These are phyloP conservation scores for Pocota personata DNA, from an alignment of 2,888 invertebrate genomes.

Conservation along the genomic window DNA sequence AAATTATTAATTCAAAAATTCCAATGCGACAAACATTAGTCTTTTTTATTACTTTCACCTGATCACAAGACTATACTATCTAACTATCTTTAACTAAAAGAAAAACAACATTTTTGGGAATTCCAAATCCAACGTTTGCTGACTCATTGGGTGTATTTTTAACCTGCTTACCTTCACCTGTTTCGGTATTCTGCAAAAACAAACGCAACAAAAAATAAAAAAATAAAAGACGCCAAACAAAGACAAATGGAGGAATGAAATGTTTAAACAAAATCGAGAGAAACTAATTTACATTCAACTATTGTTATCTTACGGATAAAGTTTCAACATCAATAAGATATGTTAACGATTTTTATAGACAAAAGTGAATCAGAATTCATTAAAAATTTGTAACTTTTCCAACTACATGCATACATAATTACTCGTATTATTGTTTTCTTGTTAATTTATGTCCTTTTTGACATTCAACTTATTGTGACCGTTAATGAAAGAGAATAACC, in stretches of 20 bases:
- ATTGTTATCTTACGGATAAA: slow-evolving; percentile 20
- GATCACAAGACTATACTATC: neutral
- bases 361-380: neutral
- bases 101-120: slow-evolving; percentile 31
- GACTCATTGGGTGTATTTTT: slow-evolving; percentile 43
- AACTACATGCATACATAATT: neutral
- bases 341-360: neutral
- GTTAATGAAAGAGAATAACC: neutral
- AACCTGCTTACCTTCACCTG: slow-evolving; percentile 55
- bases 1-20: slow-evolving; percentile 10
- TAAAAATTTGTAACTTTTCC: neutral
- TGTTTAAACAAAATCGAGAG: slow-evolving; percentile 26
- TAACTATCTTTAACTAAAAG: neutral
- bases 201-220: slow-evolving; percentile 2
- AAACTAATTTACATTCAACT: slow-evolving; percentile 48
- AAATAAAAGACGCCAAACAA: neutral
- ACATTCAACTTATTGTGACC: neutral
- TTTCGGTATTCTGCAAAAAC: slow-evolving; percentile 38
- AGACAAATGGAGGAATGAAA: neutral
- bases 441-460: neutral
- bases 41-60: slow-evolving; percentile 39
- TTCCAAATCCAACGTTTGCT: slow-evolving; percentile 26
- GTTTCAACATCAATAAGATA: neutral
- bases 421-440: too few relatives aligned
- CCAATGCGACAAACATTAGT: neutral